Evolutionary conservation across 2,113 vertebrate species (phyloP).

Genomic region (Empidonax traillii): DNA sequence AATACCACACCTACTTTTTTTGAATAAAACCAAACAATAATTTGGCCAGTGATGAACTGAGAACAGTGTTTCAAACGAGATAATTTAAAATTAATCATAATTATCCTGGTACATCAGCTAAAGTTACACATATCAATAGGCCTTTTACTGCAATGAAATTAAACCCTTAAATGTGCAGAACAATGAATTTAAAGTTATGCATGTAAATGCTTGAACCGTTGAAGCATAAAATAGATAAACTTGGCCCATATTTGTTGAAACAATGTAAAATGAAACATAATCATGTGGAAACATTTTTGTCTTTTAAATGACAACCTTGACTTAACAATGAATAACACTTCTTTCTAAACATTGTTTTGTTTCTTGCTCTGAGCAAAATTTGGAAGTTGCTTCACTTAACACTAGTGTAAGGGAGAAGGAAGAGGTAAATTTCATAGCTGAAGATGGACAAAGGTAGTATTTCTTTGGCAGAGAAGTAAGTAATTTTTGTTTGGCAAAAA

Average conservation of each 20-base stretch:
- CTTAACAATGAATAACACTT: not conserved
- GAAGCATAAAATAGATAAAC: not conserved
- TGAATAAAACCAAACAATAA: not conserved
- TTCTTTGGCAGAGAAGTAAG: conserved; percentile 7
- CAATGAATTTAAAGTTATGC: not conserved
- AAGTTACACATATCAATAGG: not conserved
- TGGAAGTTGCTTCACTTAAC: not conserved
- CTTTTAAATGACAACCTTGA: not conserved
- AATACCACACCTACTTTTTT: not conserved
- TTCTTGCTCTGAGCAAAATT: not conserved
- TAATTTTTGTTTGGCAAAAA: not conserved
- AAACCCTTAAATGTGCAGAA: not conserved
- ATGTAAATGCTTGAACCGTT: not conserved
- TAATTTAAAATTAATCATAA: not conserved
- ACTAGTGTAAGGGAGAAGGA: not conserved
- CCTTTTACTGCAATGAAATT: not conserved
- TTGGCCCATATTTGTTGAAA: not conserved
- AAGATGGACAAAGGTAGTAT: not conserved
- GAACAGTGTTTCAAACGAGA: not conserved
- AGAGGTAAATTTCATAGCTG: not conserved
- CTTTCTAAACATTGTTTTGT: not conserved
- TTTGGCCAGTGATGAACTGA: not conserved
- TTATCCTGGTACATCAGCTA: not conserved
- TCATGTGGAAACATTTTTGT: not conserved
- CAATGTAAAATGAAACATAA: not conserved